Conservation (phyloP, 2,797 vertebrate genomes). For the Acrossocheilus fasciatus region DNA sequence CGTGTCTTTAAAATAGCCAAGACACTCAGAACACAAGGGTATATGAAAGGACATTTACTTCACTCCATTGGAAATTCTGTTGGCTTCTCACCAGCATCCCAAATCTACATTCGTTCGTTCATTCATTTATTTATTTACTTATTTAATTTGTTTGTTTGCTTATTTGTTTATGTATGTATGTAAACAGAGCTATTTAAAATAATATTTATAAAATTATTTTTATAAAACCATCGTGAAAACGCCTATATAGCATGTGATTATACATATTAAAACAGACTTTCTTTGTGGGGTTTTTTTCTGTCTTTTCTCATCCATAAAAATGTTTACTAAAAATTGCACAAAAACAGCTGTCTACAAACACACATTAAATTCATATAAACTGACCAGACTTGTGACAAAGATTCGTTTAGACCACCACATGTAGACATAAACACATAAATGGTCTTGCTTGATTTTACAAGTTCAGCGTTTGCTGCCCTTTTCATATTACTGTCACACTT, state of each 20-base stretch:
- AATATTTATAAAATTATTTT: too few relatives aligned
- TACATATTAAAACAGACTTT: not conserved
- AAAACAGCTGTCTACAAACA: not conserved
- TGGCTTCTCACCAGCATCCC: too few relatives aligned
- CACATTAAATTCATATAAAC: constrained; percentile 33
- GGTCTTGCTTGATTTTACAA: constrained; percentile 42
- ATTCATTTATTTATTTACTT: too few relatives aligned
- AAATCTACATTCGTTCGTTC: too few relatives aligned
- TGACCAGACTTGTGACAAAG: constrained; percentile 30
- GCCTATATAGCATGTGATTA: not conserved
- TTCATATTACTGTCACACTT: not conserved
- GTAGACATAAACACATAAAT: constrained; percentile 49
- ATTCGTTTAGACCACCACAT: constrained; percentile 18
- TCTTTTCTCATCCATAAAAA: constrained; percentile 5
- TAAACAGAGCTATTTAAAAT: too few relatives aligned
- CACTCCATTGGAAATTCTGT: not conserved
- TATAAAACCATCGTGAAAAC: too few relatives aligned
- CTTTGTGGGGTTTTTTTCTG: not conserved
- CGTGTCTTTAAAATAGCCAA: not conserved
- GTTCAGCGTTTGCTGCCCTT: not conserved
- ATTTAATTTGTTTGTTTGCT: too few relatives aligned
- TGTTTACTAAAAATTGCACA: constrained; percentile 20
- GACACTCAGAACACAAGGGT: too few relatives aligned
- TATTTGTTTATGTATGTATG: too few relatives aligned
- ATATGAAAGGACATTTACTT: not conserved